Conservation (phyloP, 2,113 vertebrate species). For the Lepisosteus oculatus region DNA sequence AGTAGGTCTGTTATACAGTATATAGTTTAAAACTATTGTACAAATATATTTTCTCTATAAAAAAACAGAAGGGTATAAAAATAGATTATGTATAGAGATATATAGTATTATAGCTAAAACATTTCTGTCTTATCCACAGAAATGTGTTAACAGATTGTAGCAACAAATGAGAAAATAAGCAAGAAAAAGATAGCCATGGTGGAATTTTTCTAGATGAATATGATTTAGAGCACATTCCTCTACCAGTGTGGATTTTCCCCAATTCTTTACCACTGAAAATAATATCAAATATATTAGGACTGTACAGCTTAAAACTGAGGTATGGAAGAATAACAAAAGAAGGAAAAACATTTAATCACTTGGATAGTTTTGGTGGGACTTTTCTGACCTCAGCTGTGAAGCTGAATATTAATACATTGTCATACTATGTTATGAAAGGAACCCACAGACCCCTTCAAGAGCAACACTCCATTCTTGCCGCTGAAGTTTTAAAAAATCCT, state of each 20-base stretch:
- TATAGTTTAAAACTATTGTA: slow-evolving; percentile 46
- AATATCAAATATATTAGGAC: too few species aligned
- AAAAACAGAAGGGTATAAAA: slow-evolving; percentile 10
- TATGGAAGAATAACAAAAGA: slow-evolving; percentile 34
- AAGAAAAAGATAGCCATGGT: slow-evolving; percentile 9
- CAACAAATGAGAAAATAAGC: slow-evolving; percentile 14
- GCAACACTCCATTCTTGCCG: slow-evolving; percentile 6
- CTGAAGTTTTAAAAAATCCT: slow-evolving; percentile 12
- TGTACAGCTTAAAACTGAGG: slow-evolving; percentile 12
- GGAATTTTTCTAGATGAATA: slow-evolving; percentile 5
- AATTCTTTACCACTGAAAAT: too few species aligned
- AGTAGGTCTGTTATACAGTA: slow-evolving; percentile 23
- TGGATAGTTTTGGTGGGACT: slow-evolving; percentile 36
- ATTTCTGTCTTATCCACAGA: neutral
- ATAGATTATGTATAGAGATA: slow-evolving; percentile 25
- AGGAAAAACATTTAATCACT: slow-evolving; percentile 35
- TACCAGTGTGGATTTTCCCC: too few species aligned
- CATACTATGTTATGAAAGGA: slow-evolving; percentile 41
- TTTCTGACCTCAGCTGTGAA: slow-evolving; percentile 29
- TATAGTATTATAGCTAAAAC: slow-evolving; percentile 7
- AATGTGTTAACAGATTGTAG: slow-evolving; percentile 18
- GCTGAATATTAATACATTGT: slow-evolving; percentile 47
- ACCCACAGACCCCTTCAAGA: slow-evolving; percentile 32
- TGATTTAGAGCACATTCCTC: too few species aligned
- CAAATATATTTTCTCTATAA: slow-evolving; percentile 31